These are phyloP conservation scores for Pseudomyrmex concolor DNA, from an alignment of 1,140 invertebrate species.

Conservation along the genomic window DNA sequence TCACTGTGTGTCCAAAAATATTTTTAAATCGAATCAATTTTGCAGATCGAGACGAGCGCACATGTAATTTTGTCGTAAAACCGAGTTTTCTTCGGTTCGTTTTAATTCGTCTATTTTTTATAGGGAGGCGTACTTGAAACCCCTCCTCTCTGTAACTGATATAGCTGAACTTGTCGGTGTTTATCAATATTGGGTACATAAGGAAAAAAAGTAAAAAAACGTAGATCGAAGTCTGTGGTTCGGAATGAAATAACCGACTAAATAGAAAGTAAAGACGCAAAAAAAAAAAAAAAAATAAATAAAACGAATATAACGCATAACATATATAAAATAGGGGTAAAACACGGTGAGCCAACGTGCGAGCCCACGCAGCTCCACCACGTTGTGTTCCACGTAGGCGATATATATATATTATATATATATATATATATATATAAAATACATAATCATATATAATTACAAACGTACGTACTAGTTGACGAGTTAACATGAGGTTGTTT, in stretches of 20 bases:
- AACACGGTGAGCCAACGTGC: constrained; percentile 79
- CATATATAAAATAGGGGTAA: constrained; percentile 70
- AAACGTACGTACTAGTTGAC: constrained; percentile 76
- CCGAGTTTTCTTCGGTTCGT: constrained; percentile 9
- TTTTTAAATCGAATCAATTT: background rate
- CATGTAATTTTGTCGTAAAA: background rate
- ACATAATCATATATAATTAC: constrained; percentile 81
- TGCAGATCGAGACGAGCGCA: background rate
- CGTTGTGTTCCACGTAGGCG: constrained; percentile 82
- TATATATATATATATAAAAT: constrained; percentile 70
- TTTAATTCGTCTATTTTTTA: constrained; percentile 41
- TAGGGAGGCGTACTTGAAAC: constrained; percentile 25
- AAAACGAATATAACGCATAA: constrained; percentile 67
- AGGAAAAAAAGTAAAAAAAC: constrained; percentile 59
- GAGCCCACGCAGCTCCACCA: constrained; percentile 81
- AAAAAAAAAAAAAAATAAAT: constrained; percentile 5
- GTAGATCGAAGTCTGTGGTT: constrained; percentile 64
- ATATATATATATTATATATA: constrained; percentile 61
- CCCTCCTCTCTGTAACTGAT: constrained; percentile 67
- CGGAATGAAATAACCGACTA: constrained; percentile 65
- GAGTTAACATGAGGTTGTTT: constrained; percentile 60
- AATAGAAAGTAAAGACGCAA: constrained; percentile 73
- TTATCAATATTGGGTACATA: constrained; percentile 67
- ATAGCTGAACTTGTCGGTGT: constrained; percentile 70
- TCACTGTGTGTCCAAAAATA: background rate